Conservation (phyloP, 1,140 invertebrate species). For the Drosophila serrata region DNA sequence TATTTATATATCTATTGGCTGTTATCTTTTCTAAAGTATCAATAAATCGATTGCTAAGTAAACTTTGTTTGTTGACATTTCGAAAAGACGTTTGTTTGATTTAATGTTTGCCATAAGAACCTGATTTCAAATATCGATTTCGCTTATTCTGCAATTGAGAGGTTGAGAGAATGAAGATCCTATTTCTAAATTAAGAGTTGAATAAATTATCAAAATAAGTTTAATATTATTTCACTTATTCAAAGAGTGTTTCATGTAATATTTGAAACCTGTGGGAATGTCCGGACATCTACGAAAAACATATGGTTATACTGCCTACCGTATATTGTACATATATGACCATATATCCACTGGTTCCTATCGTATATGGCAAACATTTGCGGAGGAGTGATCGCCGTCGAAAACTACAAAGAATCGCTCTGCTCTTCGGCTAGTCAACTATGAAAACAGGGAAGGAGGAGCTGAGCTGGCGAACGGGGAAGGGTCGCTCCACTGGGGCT, state of each 20-base stretch:
- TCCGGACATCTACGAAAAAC: constrained; percentile 17
- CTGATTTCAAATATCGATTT: constrained; percentile 2
- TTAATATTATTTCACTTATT: too few relatives aligned
- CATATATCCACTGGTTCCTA: constrained; percentile 38
- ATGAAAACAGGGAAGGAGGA: constrained; percentile 25
- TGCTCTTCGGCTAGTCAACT: constrained; percentile 33
- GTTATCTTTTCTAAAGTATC: constrained; percentile 33
- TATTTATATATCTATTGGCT: background rate
- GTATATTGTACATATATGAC: constrained; percentile 4
- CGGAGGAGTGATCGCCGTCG: constrained; percentile 59
- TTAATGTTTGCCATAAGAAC: constrained; percentile 25
- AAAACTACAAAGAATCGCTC: constrained; percentile 39
- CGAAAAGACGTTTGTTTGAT: constrained; percentile 23
- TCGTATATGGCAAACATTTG: constrained; percentile 53
- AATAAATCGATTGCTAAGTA: constrained; percentile 28
- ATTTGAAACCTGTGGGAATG: background rate
- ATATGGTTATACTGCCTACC: constrained; percentile 12
- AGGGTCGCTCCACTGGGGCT: constrained; percentile 23
- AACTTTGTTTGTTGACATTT: constrained; percentile 37
- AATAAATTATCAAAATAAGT: background rate
- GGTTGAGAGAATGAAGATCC: constrained; percentile 6
- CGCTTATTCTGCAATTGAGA: background rate
- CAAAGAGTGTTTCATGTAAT: background rate
- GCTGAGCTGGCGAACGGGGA: background rate
- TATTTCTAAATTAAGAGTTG: background rate